Conservation (phyloP, 2,113 vertebrate species). For the Phoenicopterus ruber region DNA sequence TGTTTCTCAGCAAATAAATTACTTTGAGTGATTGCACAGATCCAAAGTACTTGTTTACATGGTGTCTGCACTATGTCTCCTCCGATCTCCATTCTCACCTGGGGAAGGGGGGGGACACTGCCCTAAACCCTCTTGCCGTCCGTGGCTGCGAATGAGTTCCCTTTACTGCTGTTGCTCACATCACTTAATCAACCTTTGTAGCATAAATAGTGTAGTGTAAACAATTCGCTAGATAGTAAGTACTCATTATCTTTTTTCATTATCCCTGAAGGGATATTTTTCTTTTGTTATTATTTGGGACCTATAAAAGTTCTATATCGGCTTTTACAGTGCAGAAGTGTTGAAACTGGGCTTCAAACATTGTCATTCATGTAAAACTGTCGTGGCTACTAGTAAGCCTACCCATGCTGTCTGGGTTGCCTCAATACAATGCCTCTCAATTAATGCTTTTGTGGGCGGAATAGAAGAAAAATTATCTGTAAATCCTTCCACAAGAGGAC, state of each 20-base stretch:
- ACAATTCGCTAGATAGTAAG: background rate
- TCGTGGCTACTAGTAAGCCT: background rate
- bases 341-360: background rate
- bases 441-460: background rate
- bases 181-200: background rate
- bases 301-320: background rate
- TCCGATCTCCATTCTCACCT: background rate
- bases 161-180: background rate
- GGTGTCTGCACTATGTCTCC: background rate
- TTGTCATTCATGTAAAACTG: background rate
- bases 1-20: conserved; percentile 9
- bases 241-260: background rate
- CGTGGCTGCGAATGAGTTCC: background rate
- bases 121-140: background rate
- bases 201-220: background rate
- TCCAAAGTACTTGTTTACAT: background rate
- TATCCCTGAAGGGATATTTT: background rate
- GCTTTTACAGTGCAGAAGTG: background rate
- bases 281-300: background rate
- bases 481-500: background rate
- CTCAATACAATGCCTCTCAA: background rate
- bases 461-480: background rate
- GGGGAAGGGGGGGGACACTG: background rate
- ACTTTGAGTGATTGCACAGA: background rate
- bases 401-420: background rate